phyloP scores from a whole-genome alignment of 1,140 invertebrate genomes.

The Parasteatoda tepidariorum region DNA sequence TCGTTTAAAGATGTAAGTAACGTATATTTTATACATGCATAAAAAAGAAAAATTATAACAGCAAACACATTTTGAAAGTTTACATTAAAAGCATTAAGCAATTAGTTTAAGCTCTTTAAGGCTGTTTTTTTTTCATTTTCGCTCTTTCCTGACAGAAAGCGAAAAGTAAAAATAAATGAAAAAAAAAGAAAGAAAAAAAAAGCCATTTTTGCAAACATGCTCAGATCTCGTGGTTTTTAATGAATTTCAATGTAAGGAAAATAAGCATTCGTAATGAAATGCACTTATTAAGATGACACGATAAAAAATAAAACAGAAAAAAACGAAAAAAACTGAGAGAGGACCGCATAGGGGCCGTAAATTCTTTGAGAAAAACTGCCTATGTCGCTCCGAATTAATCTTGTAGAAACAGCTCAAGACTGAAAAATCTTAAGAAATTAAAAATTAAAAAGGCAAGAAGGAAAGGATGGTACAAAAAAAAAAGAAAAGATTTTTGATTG shows the following conservation, averaged over 20 bases:
- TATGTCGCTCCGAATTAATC: constrained; percentile 29
- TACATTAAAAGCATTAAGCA: constrained; percentile 49
- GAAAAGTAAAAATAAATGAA: not conserved
- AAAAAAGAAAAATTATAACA: not conserved
- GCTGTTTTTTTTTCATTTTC: not conserved
- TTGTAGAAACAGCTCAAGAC: constrained; percentile 22
- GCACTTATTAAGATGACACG: constrained; percentile 47
- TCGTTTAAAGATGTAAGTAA: too few species aligned
- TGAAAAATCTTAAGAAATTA: constrained; percentile 40
- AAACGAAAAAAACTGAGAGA: not conserved
- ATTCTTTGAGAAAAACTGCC: constrained; percentile 31
- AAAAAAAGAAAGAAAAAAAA: constrained; percentile 9
- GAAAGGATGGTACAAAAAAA: not conserved
- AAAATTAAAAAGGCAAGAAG: constrained; percentile 37
- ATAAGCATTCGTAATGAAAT: constrained; percentile 52
- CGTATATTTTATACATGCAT: too few species aligned
- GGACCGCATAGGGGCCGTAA: not conserved
- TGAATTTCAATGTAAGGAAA: constrained; percentile 55
- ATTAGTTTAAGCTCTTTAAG: constrained; percentile 16
- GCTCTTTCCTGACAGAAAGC: not conserved
- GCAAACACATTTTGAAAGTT: constrained; percentile 37
- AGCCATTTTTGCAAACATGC: not conserved
- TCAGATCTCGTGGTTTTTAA: constrained; percentile 21
- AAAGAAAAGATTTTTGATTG: constrained; percentile 46
- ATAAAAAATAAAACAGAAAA: not conserved